Conservation (phyloP, 2,113 vertebrate species). For the Miniopterus natalensis region DNA sequence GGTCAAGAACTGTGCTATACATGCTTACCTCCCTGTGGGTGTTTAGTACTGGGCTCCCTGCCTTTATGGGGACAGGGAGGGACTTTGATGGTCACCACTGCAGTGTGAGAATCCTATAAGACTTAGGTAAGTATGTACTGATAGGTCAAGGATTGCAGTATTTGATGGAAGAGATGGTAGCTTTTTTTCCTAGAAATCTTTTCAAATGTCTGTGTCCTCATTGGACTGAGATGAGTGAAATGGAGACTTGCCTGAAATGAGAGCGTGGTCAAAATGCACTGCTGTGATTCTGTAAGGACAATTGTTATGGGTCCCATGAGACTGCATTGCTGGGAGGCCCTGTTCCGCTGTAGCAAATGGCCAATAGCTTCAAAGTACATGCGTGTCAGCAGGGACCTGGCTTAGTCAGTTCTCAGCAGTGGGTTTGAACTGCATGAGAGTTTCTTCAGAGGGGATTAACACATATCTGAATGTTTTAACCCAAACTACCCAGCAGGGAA, state of each 20-base stretch:
- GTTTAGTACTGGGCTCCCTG: not conserved
- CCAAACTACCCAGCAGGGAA: conserved; percentile 60
- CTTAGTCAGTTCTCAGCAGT: not conserved
- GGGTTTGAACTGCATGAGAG: conserved; percentile 15
- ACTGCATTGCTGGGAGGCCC: not conserved
- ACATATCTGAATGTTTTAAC: conserved; percentile 65
- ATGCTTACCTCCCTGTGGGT: not conserved
- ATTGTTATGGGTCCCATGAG: not conserved
- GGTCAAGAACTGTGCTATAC: not conserved
- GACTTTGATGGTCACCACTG: not conserved
- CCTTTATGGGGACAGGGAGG: not conserved
- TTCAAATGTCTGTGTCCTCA: not conserved
- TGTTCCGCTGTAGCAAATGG: conserved; percentile 7
- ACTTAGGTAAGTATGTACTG: not conserved
- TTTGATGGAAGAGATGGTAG: not conserved
- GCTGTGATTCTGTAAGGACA: conserved; percentile 25
- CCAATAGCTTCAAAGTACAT: not conserved
- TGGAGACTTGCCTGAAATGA: conserved; percentile 27
- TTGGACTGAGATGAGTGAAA: conserved; percentile 11
- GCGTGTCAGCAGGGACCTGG: not conserved
- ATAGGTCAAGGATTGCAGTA: not conserved
- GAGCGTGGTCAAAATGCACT: not conserved
- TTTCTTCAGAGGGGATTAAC: conserved; percentile 56
- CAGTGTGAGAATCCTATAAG: not conserved
- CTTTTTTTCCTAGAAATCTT: conserved; percentile 57